Evolutionary conservation across 2,113 vertebrate species (phyloP), one percentile per base, ranked within the genome.

Genomic region (Eubucco bourcierii): DNA sequence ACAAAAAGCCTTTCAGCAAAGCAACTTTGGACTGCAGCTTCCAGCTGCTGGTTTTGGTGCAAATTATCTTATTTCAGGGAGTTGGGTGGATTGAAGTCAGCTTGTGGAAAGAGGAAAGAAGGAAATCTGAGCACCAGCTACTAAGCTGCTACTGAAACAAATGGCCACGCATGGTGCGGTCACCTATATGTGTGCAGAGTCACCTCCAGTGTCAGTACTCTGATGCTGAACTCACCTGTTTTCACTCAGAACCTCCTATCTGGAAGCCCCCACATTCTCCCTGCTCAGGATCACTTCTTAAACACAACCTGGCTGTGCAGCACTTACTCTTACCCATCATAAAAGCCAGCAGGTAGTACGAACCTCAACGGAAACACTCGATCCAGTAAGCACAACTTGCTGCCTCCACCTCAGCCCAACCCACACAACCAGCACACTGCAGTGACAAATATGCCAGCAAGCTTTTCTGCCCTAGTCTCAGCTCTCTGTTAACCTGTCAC

Each of bases 131-230:
- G 52, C 72, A 52, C 59, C 39, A 78, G 33, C 93, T 46, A 31
- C 14, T 5, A 52, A 73, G 34, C 70, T 84, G 70, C 19, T 41
- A 72, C 41, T 5, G 39, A 88, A 53, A 29, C 66, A 90, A 74
- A 82, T 8, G n/a, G 6, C 55, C 3, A 0, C 0, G 0, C 9
- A 3, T 0, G 0, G 39, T 12, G 14, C 34, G 1, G 1, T 61
- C 82, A 76, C 25, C 46, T 31, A 9, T 4, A 2, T 0, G 13
- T 0, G 13, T 13, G 31, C 5, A 0, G 6, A 80, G 31, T 46
- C 79, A 55, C 34, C 84, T 33, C 4, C 3, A 47, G 64, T 28
- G 12, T 50, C 80, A 67, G 8, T 3, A 3, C n/a, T 25, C 61
- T 37, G 60, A 58, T 23, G 39, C 52, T 61, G 50, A 91, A 73